Percentiles rank a stretch among this genome's conserved stretches.
phyloP scores from a whole-genome alignment of 2,888 invertebrate genomes.

The Cephus spinipes region DNA sequence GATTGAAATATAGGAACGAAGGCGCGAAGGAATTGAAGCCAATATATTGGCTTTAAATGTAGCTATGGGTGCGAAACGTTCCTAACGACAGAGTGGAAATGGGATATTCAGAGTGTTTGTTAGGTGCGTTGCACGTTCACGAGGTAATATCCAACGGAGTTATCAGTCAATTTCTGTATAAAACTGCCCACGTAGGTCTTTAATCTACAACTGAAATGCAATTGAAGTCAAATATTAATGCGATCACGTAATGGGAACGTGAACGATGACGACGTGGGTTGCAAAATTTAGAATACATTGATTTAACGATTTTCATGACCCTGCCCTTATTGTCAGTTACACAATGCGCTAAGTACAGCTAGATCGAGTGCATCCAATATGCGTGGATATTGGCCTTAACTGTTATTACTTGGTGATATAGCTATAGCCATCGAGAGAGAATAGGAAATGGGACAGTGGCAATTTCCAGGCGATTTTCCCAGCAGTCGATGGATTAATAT shows the following conservation, averaged over 20 bases:
- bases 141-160: neutral
- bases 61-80: neutral
- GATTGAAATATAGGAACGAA: neutral
- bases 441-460: neutral
- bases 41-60: neutral
- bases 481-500: neutral
- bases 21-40: neutral
- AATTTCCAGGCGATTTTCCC: neutral
- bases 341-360: neutral
- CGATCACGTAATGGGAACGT: neutral
- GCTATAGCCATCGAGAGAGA: neutral
- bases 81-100: neutral
- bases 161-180: neutral
- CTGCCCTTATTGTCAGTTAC: neutral
- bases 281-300: neutral
- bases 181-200: neutral
- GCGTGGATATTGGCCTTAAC: neutral
- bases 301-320: neutral
- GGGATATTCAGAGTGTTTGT: neutral
- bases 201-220: neutral
- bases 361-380: neutral
- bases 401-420: neutral
- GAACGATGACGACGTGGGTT: neutral
- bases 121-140: neutral
- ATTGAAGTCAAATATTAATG: neutral